These are phyloP conservation scores for Pammene fasciana DNA, from an alignment of 2,888 invertebrate species.

Conservation along the genomic window DNA sequence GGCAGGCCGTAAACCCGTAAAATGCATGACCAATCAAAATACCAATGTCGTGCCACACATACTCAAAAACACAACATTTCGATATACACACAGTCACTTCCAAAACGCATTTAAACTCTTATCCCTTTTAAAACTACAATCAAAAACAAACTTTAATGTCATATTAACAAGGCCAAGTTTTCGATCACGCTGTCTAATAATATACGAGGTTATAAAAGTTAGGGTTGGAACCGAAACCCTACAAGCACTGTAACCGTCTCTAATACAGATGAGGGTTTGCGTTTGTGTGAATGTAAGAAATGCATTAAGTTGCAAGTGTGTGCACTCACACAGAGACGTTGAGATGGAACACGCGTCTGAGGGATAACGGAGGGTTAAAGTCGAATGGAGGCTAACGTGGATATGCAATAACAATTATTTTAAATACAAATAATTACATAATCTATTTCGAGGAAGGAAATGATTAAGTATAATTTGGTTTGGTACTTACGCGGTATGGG, in stretches of 20 bases:
- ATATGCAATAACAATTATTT: conserved; percentile 46
- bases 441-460: too few species aligned
- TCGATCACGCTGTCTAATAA: not conserved
- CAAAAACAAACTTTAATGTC: not conserved
- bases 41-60: conserved; percentile 77
- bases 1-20: conserved; percentile 80
- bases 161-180: not conserved
- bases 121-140: not conserved
- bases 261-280: conserved; percentile 43
- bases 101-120: too few species aligned
- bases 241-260: conserved; percentile 27
- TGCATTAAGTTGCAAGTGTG: conserved; percentile 60
- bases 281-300: conserved; percentile 58
- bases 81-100: not conserved
- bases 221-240: conserved; percentile 10
- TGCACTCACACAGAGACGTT: conserved; percentile 66
- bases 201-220: conserved; percentile 9
- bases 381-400: conserved; percentile 67
- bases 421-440: not conserved
- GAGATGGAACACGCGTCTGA: conserved; percentile 81
- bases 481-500: too few species aligned
- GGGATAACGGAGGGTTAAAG: conserved; percentile 81
- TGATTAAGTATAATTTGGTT: too few species aligned
- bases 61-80: conserved; percentile 46
- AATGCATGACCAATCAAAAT: conserved; percentile 84